A percentile compares a stretch with the other conserved stretches of the same genome.
phyloP scores from a whole-genome alignment of 2,888 invertebrate species.

The Rhynchonema sp. region DNA sequence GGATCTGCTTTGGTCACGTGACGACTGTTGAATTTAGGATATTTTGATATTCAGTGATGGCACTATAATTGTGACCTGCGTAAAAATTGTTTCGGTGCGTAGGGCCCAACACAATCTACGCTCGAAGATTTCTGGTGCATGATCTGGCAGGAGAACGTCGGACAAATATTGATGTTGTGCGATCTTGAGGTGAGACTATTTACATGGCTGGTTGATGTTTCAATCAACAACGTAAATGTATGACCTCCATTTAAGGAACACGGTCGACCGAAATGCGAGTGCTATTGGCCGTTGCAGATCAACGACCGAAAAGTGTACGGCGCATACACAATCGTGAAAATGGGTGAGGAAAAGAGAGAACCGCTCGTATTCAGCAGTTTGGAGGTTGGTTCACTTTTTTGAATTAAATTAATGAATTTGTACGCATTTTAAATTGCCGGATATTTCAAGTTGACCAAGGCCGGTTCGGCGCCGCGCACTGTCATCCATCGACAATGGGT shows the following conservation, averaged over 20 bases:
- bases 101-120: not conserved
- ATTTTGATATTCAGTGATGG: too few relatives aligned
- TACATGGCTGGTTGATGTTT: too few relatives aligned
- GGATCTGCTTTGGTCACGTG: too few relatives aligned
- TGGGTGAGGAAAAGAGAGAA: not conserved
- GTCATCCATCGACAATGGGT: not conserved
- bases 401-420: too few relatives aligned
- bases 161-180: not conserved
- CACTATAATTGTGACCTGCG: too few relatives aligned
- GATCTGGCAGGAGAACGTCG: not conserved
- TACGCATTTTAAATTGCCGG: too few relatives aligned
- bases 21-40: too few relatives aligned
- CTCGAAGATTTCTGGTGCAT: not conserved
- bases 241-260: too few relatives aligned
- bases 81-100: too few relatives aligned
- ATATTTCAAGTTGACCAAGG: not conserved
- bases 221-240: too few relatives aligned
- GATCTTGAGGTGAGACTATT: too few relatives aligned
- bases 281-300: not conserved
- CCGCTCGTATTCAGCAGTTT: not conserved
- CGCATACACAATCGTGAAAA: not conserved
- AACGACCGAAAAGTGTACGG: not conserved
- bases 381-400: not conserved
- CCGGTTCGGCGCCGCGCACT: not conserved
- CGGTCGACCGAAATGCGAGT: not conserved